Evolutionary conservation across 2,888 invertebrate genomes (phyloP).

Genomic region (Drosophila leonis): DNA sequence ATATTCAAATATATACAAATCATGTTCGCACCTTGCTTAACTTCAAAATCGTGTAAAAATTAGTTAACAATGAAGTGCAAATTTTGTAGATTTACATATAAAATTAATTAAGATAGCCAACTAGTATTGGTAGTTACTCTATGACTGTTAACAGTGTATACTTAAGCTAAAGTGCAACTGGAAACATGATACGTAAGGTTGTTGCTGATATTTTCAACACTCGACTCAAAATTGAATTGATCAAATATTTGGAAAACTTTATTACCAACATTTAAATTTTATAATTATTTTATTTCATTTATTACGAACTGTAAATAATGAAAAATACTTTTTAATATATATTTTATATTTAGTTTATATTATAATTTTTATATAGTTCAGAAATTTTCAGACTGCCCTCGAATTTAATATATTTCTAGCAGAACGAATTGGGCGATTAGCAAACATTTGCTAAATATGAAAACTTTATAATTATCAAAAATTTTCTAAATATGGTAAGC

Average conservation of each 20-base stretch:
- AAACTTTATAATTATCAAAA: background rate
- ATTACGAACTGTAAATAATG: background rate
- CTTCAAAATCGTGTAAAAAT: background rate
- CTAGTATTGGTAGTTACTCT: no score
- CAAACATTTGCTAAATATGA: background rate
- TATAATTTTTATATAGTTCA: background rate
- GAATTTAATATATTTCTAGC: background rate
- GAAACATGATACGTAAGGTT: background rate
- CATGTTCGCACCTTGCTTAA: background rate
- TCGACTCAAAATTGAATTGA: no score
- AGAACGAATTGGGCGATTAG: background rate
- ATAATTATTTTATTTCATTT: no score
- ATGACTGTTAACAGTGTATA: background rate
- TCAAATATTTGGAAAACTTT: no score
- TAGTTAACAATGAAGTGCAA: background rate
- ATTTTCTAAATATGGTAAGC: background rate
- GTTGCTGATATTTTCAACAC: no score
- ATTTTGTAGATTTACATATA: background rate
- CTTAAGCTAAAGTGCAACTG: background rate
- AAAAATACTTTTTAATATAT: background rate
- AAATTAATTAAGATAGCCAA: background rate
- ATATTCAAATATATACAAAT: background rate
- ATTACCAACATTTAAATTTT: no score
- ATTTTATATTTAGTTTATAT: background rate
- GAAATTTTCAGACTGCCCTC: background rate